These are phyloP conservation scores for Malurus splendens DNA, from an alignment of 2,797 vertebrate species.

Conservation along the genomic window DNA sequence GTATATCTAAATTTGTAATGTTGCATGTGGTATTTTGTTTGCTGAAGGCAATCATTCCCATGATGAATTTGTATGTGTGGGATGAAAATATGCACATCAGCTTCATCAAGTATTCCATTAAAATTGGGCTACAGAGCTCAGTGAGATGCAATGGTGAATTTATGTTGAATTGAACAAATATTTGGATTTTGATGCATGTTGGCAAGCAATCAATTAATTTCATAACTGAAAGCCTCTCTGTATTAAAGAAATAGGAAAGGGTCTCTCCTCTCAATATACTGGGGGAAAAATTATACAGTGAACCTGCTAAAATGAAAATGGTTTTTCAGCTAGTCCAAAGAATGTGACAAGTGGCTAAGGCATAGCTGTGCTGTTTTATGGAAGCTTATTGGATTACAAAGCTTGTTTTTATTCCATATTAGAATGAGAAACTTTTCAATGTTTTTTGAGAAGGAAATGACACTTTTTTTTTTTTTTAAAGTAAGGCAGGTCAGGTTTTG, in stretches of 20 bases:
- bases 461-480: background rate
- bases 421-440: background rate
- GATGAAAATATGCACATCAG: background rate
- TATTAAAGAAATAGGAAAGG: background rate
- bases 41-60: slow-evolving; percentile 13
- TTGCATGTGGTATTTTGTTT: background rate
- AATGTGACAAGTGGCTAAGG: background rate
- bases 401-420: background rate
- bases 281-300: background rate
- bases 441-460: background rate
- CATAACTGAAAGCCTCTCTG: background rate
- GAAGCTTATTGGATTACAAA: background rate
- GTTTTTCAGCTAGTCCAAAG: background rate
- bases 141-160: background rate
- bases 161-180: slow-evolving; percentile 17
- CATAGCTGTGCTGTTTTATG: background rate
- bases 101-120: slow-evolving; percentile 25
- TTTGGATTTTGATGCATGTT: slow-evolving; percentile 28
- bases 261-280: background rate
- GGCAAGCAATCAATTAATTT: slow-evolving; percentile 42
- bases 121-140: background rate
- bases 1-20: background rate
- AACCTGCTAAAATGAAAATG: background rate
- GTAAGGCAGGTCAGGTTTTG: background rate
- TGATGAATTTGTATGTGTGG: background rate